Percentiles rank a stretch among this genome's conserved stretches.
These are phyloP conservation scores for Orycteropus afer DNA, from an alignment of 2,113 vertebrate species.

Conservation along the genomic window DNA sequence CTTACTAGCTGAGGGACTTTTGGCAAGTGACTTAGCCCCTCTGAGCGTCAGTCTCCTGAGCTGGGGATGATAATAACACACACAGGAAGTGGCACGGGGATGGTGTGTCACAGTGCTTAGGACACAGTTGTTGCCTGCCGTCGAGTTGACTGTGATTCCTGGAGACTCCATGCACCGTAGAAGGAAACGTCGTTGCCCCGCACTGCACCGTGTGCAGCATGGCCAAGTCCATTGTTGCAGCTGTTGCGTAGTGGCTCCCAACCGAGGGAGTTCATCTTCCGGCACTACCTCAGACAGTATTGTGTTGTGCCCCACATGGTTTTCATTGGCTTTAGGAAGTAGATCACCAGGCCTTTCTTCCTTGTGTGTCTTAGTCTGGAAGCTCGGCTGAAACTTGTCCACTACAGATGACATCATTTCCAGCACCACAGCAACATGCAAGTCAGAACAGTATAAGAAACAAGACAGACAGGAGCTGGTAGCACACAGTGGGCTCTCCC, in stretches of 20 bases:
- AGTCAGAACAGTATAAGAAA: too few species aligned
- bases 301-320: neutral
- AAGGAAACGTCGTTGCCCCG: neutral
- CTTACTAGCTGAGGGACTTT: too few species aligned
- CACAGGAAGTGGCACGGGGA: neutral
- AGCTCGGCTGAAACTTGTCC: neutral
- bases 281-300: neutral
- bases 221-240: neutral
- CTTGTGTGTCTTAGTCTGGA: neutral
- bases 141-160: too few species aligned
- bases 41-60: neutral
- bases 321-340: neutral
- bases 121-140: neutral
- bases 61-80: neutral
- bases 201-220: neutral
- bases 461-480: neutral
- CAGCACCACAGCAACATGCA: too few species aligned
- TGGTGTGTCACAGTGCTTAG: neutral
- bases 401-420: neutral
- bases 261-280: neutral
- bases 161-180: too few species aligned
- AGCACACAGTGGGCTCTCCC: neutral
- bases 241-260: neutral
- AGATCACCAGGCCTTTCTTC: neutral
- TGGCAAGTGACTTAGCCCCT: neutral